Evolutionary conservation across 1,140 invertebrate genomes (phyloP).

Genomic region (Bombus superbus): DNA sequence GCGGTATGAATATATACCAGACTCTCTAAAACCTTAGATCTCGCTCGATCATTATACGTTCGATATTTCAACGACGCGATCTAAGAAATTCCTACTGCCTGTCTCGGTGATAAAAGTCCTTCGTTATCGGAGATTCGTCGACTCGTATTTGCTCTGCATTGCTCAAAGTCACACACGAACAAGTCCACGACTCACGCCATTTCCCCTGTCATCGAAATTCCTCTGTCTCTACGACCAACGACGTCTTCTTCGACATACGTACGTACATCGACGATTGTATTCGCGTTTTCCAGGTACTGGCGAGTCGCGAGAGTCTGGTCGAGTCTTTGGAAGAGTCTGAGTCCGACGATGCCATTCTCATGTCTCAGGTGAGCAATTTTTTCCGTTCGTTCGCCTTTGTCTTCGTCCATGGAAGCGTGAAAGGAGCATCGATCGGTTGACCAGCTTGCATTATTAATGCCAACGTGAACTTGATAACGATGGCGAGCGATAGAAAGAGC

Average conservation of each 20-base stretch:
- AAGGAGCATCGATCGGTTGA: conserved; percentile 30
- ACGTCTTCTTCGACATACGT: neutral
- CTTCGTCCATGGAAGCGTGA: neutral
- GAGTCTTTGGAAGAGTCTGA: conserved; percentile 89
- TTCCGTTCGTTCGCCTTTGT: conserved; percentile 66
- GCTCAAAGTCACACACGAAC: neutral
- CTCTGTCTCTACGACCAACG: no score
- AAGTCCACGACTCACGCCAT: neutral
- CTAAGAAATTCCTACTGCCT: no score
- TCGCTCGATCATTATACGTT: no score
- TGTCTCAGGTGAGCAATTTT: conserved; percentile 85
- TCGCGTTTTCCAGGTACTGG: conserved; percentile 86
- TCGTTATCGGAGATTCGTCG: no score
- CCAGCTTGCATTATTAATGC: conserved; percentile 39
- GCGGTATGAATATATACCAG: no score
- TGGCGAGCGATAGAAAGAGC: neutral
- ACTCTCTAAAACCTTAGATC: no score
- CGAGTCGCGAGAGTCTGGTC: conserved; percentile 89
- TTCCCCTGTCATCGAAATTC: neutral
- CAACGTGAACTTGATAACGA: conserved; percentile 18
- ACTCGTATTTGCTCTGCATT: neutral
- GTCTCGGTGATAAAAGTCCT: no score
- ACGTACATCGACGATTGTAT: neutral
- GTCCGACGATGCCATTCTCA: conserved; percentile 89
- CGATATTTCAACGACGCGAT: no score